Percentiles rank a stretch among this genome's conserved stretches.
phyloP scores from a whole-genome alignment of 2,888 invertebrate species.

The Lamproptera curius region DNA sequence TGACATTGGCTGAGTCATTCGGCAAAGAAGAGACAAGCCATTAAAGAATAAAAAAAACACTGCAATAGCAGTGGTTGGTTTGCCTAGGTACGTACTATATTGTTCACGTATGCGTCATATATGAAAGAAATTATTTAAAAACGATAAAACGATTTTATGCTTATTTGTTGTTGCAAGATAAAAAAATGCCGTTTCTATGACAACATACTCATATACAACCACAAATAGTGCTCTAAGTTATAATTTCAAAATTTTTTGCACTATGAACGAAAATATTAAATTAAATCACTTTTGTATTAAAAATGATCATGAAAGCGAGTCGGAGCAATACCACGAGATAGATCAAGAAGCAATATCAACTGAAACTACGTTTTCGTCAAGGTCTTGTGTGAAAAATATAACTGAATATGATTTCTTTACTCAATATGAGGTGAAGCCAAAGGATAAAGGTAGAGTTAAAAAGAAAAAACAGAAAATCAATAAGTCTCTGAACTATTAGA shows the following conservation, averaged over 20 bases:
- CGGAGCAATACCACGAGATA: slow-evolving; percentile 64
- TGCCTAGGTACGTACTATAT: no score
- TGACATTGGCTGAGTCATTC: no score
- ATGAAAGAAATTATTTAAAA: no score
- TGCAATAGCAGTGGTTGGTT: no score
- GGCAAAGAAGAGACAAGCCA: no score
- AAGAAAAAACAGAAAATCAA: slow-evolving; percentile 37
- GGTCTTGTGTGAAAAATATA: slow-evolving; percentile 31
- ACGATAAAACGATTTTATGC: neutral
- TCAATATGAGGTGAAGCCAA: slow-evolving; percentile 38
- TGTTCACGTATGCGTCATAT: no score
- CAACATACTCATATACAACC: no score
- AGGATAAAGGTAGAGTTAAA: slow-evolving; percentile 11
- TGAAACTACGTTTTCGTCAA: slow-evolving; percentile 33
- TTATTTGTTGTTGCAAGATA: no score
- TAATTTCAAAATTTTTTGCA: no score
- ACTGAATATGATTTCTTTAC: slow-evolving; percentile 58
- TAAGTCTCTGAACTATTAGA: slow-evolving; percentile 46
- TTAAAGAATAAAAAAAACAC: no score
- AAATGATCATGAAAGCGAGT: slow-evolving; percentile 40
- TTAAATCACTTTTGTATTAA: slow-evolving; percentile 38
- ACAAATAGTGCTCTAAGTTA: no score
- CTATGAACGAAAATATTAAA: slow-evolving; percentile 54
- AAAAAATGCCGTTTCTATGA: no score
- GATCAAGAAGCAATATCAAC: slow-evolving; percentile 37